Conservation (phyloP, 2,113 vertebrate genomes). For the Psilopogon haemacephalus region DNA sequence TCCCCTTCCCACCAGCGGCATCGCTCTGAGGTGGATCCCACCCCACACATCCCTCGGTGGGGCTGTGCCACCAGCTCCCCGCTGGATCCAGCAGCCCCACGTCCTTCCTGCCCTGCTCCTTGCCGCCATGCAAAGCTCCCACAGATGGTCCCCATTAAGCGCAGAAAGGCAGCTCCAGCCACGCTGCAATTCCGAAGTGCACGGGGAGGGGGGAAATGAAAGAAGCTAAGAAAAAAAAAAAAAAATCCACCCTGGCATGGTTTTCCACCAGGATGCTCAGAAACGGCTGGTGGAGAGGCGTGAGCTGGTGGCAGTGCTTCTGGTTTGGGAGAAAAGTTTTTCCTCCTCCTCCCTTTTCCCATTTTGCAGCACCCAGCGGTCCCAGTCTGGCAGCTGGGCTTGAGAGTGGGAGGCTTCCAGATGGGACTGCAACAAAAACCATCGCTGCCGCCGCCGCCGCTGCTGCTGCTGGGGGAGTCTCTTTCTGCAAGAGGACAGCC, state of each 20-base stretch:
- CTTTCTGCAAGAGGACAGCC: background rate
- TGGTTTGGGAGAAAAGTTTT: background rate
- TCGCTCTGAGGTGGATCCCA: background rate
- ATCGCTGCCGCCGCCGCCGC: too few species aligned
- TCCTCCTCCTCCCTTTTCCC: background rate
- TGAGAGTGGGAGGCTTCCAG: background rate
- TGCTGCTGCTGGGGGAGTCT: too few species aligned
- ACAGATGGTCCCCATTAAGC: slow-evolving; percentile 58
- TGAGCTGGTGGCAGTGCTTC: background rate
- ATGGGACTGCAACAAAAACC: background rate
- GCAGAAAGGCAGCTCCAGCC: background rate
- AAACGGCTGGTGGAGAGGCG: background rate
- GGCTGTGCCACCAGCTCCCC: background rate
- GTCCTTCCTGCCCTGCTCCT: background rate
- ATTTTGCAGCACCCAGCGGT: background rate
- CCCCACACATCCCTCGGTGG: background rate
- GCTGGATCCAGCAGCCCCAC: background rate
- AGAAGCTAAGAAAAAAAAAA: background rate
- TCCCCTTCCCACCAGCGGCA: fast-evolving
- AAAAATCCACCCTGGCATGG: background rate
- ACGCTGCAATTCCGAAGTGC: background rate
- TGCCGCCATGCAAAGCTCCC: background rate
- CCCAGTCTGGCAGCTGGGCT: background rate
- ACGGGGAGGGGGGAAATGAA: background rate
- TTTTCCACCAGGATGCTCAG: background rate